Conservation (phyloP, 2,113 vertebrate species). For the Lutjanus erythropterus region DNA sequence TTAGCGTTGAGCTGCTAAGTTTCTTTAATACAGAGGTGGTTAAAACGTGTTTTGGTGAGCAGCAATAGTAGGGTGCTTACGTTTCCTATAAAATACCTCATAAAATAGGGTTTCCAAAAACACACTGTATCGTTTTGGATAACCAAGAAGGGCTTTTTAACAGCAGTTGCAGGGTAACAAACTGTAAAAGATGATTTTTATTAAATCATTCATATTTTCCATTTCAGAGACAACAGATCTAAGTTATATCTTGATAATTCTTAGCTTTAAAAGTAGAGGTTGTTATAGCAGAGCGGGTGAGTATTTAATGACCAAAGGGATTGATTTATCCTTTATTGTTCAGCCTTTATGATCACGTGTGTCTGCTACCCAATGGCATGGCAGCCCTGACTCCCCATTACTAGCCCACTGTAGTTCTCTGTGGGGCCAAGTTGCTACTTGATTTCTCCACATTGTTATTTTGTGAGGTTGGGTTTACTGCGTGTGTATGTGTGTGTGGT, state of each 20-base stretch:
- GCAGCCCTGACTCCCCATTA: conserved; percentile 91
- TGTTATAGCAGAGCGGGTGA: conserved; percentile 93
- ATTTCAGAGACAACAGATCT: conserved; percentile 34
- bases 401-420: conserved; percentile 94
- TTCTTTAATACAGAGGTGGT: conserved; percentile 50
- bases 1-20: conserved; percentile 22
- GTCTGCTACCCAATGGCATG: conserved; percentile 88
- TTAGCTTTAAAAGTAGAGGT: conserved; percentile 91
- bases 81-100: conserved; percentile 80
- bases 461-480: conserved; percentile 89
- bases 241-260: conserved; percentile 82
- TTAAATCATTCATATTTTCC: conserved; percentile 33
- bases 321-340: conserved; percentile 99
- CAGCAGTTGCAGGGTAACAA: conserved; percentile 17
- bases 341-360: conserved; percentile 92
- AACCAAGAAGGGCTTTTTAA: conserved; percentile 34
- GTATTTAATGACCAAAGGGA: conserved; percentile 96
- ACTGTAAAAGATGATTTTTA: background rate
- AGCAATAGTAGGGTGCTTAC: conserved; percentile 71
- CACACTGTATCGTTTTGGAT: conserved; percentile 62
- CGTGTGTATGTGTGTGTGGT: conserved; percentile 78
- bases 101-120: conserved; percentile 77
- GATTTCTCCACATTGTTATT: conserved; percentile 97
- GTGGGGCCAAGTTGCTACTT: conserved; percentile 97
- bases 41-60: conserved; percentile 69